These are phyloP conservation scores for Rhinoderma darwinii DNA, from an alignment of 2,113 vertebrate species.

Conservation along the genomic window DNA sequence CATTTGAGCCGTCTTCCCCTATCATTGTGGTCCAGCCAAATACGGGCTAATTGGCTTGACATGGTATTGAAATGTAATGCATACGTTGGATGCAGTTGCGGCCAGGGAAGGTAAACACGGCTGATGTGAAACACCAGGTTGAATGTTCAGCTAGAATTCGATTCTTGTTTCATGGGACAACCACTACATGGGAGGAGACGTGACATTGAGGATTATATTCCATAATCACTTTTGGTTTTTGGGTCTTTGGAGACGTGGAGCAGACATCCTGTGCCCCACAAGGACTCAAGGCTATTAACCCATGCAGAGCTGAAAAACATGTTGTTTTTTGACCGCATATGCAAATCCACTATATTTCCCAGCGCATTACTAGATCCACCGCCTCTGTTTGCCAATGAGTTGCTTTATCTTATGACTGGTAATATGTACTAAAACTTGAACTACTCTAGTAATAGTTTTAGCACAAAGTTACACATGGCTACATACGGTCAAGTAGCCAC, in stretches of 20 bases:
- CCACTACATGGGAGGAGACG: not conserved
- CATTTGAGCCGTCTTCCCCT: constrained; percentile 27
- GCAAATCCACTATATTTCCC: not conserved
- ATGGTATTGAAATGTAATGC: constrained; percentile 59
- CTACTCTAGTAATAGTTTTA: too few relatives aligned
- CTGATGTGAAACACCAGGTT: constrained; percentile 55
- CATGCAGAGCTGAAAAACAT: not conserved
- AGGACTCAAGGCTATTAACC: constrained; percentile 21
- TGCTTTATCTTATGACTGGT: too few relatives aligned
- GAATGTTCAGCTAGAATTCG: constrained; percentile 26
- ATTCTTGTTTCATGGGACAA: constrained; percentile 23
- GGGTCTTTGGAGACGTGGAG: constrained; percentile 3
- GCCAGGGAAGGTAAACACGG: constrained; percentile 54
- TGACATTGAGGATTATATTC: constrained; percentile 22
- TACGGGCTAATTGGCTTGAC: constrained; percentile 51
- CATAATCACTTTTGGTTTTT: constrained; percentile 22
- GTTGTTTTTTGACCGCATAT: not conserved
- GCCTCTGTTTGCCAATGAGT: not conserved
- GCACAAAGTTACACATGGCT: not conserved
- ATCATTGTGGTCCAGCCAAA: constrained; percentile 47
- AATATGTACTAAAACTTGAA: too few relatives aligned
- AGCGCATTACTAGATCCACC: not conserved
- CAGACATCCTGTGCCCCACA: constrained; percentile 31
- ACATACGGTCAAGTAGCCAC: not conserved
- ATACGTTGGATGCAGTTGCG: constrained; percentile 45